phyloP scores from a whole-genome alignment of 1,140 invertebrate genomes.

The Bombus superbus region DNA sequence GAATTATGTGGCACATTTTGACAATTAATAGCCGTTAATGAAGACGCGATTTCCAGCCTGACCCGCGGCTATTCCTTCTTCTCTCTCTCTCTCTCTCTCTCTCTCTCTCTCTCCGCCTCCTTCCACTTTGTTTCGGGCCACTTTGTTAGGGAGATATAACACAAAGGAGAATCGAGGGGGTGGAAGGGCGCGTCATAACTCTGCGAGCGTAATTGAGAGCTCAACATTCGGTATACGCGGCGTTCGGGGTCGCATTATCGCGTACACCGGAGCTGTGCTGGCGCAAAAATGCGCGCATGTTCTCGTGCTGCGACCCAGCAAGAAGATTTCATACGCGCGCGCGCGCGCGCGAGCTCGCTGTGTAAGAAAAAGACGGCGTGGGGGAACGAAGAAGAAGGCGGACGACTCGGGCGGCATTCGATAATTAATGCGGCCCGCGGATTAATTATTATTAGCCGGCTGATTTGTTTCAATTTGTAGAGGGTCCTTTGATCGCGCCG shows the following conservation, averaged over 20 bases:
- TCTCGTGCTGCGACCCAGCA: constrained; percentile 16
- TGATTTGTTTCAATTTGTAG: constrained; percentile 82
- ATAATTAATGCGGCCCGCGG: constrained; percentile 77
- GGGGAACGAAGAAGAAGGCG: neutral
- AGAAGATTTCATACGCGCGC: constrained; percentile 7
- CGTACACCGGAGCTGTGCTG: constrained; percentile 16
- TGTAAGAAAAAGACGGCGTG: neutral
- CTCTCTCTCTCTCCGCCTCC: neutral
- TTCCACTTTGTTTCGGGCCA: neutral
- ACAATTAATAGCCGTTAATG: constrained; percentile 81
- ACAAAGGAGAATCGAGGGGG: constrained; percentile 37
- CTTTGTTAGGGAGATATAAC: constrained; percentile 10
- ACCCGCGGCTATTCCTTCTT: constrained; percentile 61
- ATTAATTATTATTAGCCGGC: constrained; percentile 82
- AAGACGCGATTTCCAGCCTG: constrained; percentile 75
- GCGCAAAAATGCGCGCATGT: constrained; percentile 58
- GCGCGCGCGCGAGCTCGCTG: neutral
- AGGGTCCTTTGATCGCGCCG: constrained; percentile 77
- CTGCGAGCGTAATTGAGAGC: constrained; percentile 81
- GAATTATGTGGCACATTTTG: constrained; percentile 77
- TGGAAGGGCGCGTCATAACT: constrained; percentile 73
- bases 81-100: constrained; percentile 35
- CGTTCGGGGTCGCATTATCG: constrained; percentile 49
- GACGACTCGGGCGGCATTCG: constrained; percentile 28
- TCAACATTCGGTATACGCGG: constrained; percentile 71